Base-by-base conservation (phyloP, 2,113 vertebrate species). In the Bubalus kerabau region DNA sequence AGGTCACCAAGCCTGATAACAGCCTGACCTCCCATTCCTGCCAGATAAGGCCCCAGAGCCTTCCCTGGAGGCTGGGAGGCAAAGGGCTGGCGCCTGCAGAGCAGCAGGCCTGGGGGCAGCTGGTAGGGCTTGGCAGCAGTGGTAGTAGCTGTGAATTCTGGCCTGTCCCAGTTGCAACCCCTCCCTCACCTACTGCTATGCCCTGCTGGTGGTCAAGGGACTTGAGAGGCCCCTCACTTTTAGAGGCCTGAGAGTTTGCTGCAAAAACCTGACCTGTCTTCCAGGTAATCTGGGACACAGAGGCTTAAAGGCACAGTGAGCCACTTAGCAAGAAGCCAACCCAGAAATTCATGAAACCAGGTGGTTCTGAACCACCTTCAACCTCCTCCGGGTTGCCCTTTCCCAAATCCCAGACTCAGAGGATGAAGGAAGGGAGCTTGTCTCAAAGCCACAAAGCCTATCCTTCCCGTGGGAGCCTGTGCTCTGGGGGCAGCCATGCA, bases 321-420 rank as follows among this genome's bases (percentile, higher is more conserved):
- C 46, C 43, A 9, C 52, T 8, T 15, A 28, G 16, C 50, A 60
- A 26, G 59, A 52, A 57, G 56, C 13, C 40, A 30, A 78, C 17
- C 11, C 21, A 26, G 76, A 48, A 50, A 26, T 84, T 64, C 30
- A 8, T 3, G 26, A n/a, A 24, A 16, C 9, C 76, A 2, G 15
- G 57, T 6, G 2, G 21, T 14, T 43, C 46, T 76, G 2, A 43
- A 28, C 2, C 3, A 7, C 90, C 57, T 43, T 43, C 0, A 1
- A 6, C 3, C 5, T 23, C 67, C 28, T 56, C 67, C 0, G 13
- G 0, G 3, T 59, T 7, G 12, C 56, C 62, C 67, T 48, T 19
- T 16, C 87, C 43, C 74, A 26, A 21, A 30, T 3, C 78, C 36
- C 16, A 36, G 85, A 21, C 57, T 40, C 8, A 48, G 0, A 11